Evolutionary conservation across 2,113 vertebrate species (phyloP).

Genomic region (Megalops atlanticus): DNA sequence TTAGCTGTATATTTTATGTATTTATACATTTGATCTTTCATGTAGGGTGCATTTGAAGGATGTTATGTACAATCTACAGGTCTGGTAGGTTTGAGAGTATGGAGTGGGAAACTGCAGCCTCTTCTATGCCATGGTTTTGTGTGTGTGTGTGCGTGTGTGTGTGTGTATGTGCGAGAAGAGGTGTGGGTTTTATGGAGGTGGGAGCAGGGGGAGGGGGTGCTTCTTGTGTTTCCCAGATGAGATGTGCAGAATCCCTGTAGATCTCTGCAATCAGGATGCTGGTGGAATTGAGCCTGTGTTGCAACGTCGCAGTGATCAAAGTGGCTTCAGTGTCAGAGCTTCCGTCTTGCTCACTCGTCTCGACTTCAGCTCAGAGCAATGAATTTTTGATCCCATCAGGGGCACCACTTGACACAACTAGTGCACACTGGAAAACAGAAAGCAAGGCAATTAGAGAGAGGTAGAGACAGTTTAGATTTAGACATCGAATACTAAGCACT

Average conservation of each 20-base stretch:
- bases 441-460: neutral
- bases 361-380: conserved; percentile 28
- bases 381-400: conserved; percentile 50
- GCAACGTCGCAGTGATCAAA: conserved; percentile 41
- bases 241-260: conserved; percentile 13
- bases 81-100: no score
- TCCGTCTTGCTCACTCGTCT: conserved; percentile 32
- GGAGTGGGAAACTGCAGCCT: no score
- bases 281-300: conserved; percentile 27
- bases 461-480: neutral
- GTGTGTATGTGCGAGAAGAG: neutral
- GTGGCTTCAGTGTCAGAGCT: conserved; percentile 11
- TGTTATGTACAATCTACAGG: no score
- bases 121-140: neutral
- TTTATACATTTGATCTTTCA: no score
- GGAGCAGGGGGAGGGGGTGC: no score
- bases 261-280: conserved; percentile 11
- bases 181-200: no score
- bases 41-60: no score
- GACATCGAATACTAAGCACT: neutral
- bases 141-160: neutral
- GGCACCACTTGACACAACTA: conserved; percentile 48
- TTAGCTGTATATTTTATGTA: no score
- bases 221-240: no score
- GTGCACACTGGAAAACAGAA: conserved; percentile 31